These are phyloP conservation scores for Metaphire vulgaris DNA, from an alignment of 1,140 invertebrate genomes.

Conservation along the genomic window DNA sequence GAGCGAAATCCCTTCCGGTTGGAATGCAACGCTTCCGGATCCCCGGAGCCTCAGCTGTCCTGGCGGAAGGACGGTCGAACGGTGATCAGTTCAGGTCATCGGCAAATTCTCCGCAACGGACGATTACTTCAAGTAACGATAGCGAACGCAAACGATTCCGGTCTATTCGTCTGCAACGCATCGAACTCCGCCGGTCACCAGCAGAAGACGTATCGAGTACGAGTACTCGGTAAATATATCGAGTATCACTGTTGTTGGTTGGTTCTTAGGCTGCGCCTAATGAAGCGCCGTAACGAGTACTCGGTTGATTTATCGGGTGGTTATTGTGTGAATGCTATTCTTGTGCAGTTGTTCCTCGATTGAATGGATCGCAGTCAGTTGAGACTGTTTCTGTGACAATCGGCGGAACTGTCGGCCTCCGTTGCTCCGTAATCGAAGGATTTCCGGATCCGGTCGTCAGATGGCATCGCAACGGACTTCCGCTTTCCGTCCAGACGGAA, in stretches of 20 bases:
- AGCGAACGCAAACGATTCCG: constrained; percentile 43
- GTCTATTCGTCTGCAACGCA: constrained; percentile 54
- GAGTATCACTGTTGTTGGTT: no score
- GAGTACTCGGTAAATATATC: not conserved
- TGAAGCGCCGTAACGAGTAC: no score
- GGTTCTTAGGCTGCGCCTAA: no score
- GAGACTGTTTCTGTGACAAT: not conserved
- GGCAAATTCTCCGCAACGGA: not conserved
- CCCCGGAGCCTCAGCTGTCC: constrained; percentile 32
- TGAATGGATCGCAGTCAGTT: not conserved
- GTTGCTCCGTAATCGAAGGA: not conserved
- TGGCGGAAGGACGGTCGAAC: not conserved
- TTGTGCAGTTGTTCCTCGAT: not conserved
- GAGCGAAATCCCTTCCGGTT: not conserved
- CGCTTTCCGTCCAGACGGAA: constrained; percentile 34
- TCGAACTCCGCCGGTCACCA: constrained; percentile 51
- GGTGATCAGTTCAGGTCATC: not conserved
- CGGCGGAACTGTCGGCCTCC: not conserved
- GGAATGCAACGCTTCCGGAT: constrained; percentile 35
- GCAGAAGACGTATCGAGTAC: not conserved
- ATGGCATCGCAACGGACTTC: constrained; percentile 37
- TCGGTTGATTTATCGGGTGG: no score
- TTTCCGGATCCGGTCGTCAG: constrained; percentile 33
- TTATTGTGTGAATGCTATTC: no score
- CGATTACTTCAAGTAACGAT: not conserved